Conservation (phyloP, 2,888 invertebrate species). For the Tetragonisca angustula region DNA sequence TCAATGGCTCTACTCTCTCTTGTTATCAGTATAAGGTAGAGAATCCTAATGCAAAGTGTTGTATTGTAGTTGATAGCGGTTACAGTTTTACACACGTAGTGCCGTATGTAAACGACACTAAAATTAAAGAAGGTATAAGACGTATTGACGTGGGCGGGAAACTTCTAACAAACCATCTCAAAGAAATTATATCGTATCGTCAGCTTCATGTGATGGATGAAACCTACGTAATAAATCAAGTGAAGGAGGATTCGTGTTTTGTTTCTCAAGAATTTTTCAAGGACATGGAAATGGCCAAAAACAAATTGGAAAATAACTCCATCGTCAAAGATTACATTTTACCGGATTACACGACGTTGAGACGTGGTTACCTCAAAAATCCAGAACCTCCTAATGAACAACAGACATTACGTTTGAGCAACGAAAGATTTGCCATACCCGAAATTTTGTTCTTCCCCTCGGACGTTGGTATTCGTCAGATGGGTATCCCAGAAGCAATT, state of each 20-base stretch:
- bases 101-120: conserved; percentile 91
- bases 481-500: conserved; percentile 96
- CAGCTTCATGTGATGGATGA: conserved; percentile 99
- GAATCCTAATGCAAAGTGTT: conserved; percentile 86
- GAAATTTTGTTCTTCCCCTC: conserved; percentile 97
- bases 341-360: conserved; percentile 96
- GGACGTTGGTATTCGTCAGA: conserved; percentile 95
- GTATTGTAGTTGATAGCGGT: conserved; percentile 96
- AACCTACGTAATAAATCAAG: conserved; percentile 98
- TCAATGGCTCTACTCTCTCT: conserved; percentile 92
- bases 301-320: conserved; percentile 87
- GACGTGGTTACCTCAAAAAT: conserved; percentile 90
- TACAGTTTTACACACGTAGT: conserved; percentile 98
- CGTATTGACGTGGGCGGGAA: conserved; percentile 99
- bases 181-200: conserved; percentile 97
- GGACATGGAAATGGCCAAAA: conserved; percentile 90
- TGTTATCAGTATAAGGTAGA: conserved; percentile 88
- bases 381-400: conserved; percentile 85
- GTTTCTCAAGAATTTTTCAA: conserved; percentile 93
- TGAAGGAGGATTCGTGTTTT: conserved; percentile 98
- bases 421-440: conserved; percentile 97
- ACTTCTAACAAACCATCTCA: conserved; percentile 97
- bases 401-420: conserved; percentile 94
- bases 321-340: conserved; percentile 96
- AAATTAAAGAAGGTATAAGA: conserved; percentile 88